Base-by-base conservation (phyloP, 1,140 invertebrate genomes). In the Homalodisca vitripennis region DNA sequence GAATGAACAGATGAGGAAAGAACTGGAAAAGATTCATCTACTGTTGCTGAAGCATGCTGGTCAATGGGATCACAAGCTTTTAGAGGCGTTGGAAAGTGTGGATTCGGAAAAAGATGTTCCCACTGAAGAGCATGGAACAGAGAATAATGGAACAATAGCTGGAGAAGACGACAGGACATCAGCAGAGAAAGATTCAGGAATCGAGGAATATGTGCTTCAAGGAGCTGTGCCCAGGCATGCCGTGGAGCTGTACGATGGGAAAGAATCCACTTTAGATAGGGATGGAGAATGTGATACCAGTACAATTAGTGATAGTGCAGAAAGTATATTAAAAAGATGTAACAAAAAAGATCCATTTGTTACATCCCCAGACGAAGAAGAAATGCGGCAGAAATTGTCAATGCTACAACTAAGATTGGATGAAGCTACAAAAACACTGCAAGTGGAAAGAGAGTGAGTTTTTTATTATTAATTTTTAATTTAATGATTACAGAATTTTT, bases 1-100 rank as follows among this genome's bases (percentile, higher is more conserved):
- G 77, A 91, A 93, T 74, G 89, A 89, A n/a, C 89, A 90, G 74
- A 79, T 92, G 2, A 89, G 89, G 75, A 92, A 90, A 77, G 91
- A 93, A 81, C 85, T 92, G 72, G 91, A 92, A 73, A 89, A 88
- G 73, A 84, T 90, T 64, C 88, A 89, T 73, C 80, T 86, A 47
- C 75, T 89, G 31, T 77, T 90, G 64, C 77, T 89, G 70, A 89
- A 89, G 77, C 87, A 89, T 76, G 87, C 87, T 10, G 76, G 75
- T 13, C 75, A 77, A 66, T 77, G 76, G 75, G 77, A 77, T 64
- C 72, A 78, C 67, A 79, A 82, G 66, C 77, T 83, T 14, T 77
- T 82, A 47, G 81, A 83, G 73, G 80, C 81, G 14, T 69, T 83
- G 34, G 78, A 78, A 67, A 75, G 78, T 66, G 80, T 79, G 27